Base-by-base conservation (phyloP, 1,140 invertebrate genomes). In the Trichonephila inaurata region DNA sequence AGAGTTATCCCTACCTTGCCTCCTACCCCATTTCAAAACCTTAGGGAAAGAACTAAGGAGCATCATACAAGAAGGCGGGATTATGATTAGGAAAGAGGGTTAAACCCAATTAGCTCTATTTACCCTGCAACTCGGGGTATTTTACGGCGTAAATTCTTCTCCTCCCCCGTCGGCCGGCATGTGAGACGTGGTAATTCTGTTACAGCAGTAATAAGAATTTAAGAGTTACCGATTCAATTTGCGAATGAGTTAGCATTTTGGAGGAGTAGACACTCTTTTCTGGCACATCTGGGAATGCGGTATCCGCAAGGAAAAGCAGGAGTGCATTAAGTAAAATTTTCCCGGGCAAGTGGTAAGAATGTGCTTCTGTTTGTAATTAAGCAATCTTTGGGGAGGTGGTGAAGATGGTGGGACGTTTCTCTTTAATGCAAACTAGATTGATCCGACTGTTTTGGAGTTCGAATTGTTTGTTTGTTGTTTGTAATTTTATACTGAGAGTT, bases 171-270 rank as follows among this genome's bases (percentile, higher is more conserved):
- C 28, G 2, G 4, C 28, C 28, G 28, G 24, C 72, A 40, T 18
- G 72, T 77, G 72, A 40, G 5, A 77, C 4, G 33, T 40, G 33
- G 72, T 58, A 83, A 83, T 83, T 51, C 82, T 83, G 82, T 83
- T 83, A 83, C 51, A 58, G 44, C 82, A 58, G 44, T 83, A 83
- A 83, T 83, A 83, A 83, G 82, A 83, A 83, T 83, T 83, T 83
- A 83, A 60, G 82, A 83, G 82, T 51, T 60, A 51, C 82, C 82
- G 82, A 83, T 83, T 83, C 82, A 83, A 83, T 83, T 83, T 83
- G 44, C 82, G 82, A 83, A 83, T 83, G 40, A 83, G 82, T 83
- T 83, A 58, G 82, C 19, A 83, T 58, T 83, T 51, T 83, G 16
- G 82, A 83, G 44, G 82, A 44, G 24, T 51, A n/a, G 82, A 58